phyloP scores from a whole-genome alignment of 2,888 invertebrate species.

The Orchestes rusci region DNA sequence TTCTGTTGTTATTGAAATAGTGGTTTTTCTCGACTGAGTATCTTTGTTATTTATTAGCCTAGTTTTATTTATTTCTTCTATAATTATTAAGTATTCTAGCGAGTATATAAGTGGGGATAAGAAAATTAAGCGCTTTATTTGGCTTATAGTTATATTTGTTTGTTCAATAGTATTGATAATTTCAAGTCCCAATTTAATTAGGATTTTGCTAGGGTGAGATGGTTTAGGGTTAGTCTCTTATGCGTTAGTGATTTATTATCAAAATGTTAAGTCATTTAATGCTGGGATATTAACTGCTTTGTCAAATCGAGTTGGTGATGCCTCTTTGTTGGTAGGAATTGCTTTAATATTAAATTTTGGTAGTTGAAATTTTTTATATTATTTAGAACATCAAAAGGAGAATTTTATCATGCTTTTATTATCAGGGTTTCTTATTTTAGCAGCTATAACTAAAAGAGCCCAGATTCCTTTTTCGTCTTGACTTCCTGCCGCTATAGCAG shows the following conservation, averaged over 20 bases:
- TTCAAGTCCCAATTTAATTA: slow-evolving; percentile 19
- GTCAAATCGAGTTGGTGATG: slow-evolving; percentile 69
- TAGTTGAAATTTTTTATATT: slow-evolving; percentile 18
- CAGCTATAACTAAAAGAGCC: slow-evolving; percentile 68
- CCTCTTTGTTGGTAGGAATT: slow-evolving; percentile 51
- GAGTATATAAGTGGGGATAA: slow-evolving; percentile 54
- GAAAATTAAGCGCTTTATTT: slow-evolving; percentile 29
- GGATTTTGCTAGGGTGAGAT: slow-evolving; percentile 64
- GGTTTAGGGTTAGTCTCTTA: slow-evolving; percentile 66
- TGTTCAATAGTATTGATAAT: too few species aligned
- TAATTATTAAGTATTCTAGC: slow-evolving; percentile 57
- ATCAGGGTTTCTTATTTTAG: slow-evolving; percentile 34
- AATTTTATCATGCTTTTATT: slow-evolving; percentile 12
- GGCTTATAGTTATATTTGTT: slow-evolving; percentile 57
- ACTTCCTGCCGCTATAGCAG: slow-evolving; percentile 48
- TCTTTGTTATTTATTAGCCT: slow-evolving; percentile 56
- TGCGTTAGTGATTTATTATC: slow-evolving; percentile 66
- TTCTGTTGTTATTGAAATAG: slow-evolving; percentile 46
- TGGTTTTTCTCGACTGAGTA: slow-evolving; percentile 58
- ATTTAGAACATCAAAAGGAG: slow-evolving; percentile 13
- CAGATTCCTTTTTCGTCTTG: slow-evolving; percentile 76
- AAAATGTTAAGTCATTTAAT: slow-evolving; percentile 60
- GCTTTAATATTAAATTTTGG: slow-evolving; percentile 20
- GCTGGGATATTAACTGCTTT: slow-evolving; percentile 65
- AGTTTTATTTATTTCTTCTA: slow-evolving; percentile 59